Percentiles rank a stretch among this genome's conserved stretches.
Conservation (phyloP, 2,888 invertebrate genomes). For the Limnephilus auricula region DNA sequence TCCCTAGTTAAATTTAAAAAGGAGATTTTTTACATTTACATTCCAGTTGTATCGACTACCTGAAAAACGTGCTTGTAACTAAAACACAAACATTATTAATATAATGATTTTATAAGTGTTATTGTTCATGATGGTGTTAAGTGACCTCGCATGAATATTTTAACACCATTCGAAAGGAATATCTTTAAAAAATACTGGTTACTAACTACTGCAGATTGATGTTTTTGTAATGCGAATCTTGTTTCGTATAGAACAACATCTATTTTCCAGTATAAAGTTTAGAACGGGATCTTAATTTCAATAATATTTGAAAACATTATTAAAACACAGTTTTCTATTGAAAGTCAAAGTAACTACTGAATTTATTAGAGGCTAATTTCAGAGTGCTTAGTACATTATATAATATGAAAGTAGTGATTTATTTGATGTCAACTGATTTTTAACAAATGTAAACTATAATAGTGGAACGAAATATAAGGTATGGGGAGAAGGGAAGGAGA, state of each 20-base stretch:
- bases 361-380: no score
- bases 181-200: background rate
- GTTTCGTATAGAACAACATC: background rate
- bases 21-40: background rate
- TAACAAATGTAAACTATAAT: no score
- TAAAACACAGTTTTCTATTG: no score
- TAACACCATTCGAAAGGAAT: background rate
- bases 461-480: no score
- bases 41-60: background rate
- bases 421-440: no score
- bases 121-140: background rate
- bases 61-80: background rate
- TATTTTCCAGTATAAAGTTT: background rate
- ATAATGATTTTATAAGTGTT: constrained; percentile 2
- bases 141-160: background rate
- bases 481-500: no score
- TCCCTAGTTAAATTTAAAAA: no score
- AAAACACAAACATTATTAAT: background rate
- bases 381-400: no score
- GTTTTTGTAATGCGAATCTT: background rate
- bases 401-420: no score
- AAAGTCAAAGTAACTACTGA: no score
- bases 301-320: no score
- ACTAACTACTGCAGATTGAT: background rate
- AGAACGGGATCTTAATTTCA: no score